These are phyloP conservation scores for Trogon surrucura DNA, from an alignment of 2,113 vertebrate species.

Conservation along the genomic window DNA sequence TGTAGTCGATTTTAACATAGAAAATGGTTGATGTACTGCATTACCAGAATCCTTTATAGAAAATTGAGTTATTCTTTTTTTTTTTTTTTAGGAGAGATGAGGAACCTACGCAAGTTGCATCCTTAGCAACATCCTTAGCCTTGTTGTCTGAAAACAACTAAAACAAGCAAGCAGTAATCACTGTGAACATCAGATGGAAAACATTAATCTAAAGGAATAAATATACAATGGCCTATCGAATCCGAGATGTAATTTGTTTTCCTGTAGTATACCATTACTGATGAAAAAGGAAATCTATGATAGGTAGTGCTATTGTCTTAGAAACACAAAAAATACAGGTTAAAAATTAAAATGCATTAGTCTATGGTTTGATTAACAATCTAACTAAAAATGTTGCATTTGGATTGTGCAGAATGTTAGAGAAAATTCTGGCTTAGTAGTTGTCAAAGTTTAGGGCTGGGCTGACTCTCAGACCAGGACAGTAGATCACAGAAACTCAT, in stretches of 20 bases:
- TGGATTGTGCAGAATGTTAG: accelerated
- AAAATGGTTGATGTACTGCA: background rate
- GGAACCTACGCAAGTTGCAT: background rate
- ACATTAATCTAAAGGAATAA: background rate
- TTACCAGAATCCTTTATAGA: background rate
- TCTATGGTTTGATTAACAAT: background rate
- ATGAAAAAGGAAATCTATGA: background rate
- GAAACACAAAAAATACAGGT: background rate
- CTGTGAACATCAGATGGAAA: background rate
- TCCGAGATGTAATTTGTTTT: background rate
- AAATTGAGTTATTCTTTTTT: background rate
- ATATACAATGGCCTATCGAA: background rate
- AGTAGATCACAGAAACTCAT: background rate
- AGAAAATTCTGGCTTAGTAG: background rate
- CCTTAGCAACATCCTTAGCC: too few species aligned
- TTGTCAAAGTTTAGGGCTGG: too few species aligned
- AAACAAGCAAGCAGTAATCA: background rate
- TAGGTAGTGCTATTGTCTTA: background rate
- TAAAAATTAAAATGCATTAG: background rate
- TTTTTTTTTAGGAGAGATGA: background rate
- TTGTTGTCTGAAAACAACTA: background rate
- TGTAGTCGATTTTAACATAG: background rate
- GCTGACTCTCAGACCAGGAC: too few species aligned
- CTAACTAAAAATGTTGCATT: background rate
- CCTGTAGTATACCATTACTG: background rate